Conservation (phyloP, 2,888 invertebrate species). For the Orthosia cruda region DNA sequence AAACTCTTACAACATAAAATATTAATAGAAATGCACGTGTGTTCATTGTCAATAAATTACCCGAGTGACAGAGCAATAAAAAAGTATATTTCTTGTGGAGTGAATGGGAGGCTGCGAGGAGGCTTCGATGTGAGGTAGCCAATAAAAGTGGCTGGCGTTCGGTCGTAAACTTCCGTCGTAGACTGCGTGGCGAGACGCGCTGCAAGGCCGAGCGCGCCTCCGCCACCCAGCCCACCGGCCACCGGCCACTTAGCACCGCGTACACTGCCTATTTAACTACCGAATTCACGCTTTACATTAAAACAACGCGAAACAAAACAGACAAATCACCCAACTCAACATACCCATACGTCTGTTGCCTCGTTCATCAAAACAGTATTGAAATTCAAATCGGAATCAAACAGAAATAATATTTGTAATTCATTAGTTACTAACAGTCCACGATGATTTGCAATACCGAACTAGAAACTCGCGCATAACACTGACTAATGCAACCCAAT, state of each 20-base stretch:
- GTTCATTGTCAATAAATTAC: constrained; percentile 92
- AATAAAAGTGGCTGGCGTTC: constrained; percentile 90
- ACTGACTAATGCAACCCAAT: constrained; percentile 71
- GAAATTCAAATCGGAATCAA: constrained; percentile 75
- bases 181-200: constrained; percentile 91
- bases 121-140: constrained; percentile 90
- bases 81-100: constrained; percentile 90
- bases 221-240: constrained; percentile 69
- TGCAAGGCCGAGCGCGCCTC: constrained; percentile 74
- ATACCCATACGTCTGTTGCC: constrained; percentile 36
- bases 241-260: constrained; percentile 63
- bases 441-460: constrained; percentile 63
- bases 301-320: constrained; percentile 51
- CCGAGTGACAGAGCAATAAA: constrained; percentile 91
- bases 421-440: constrained; percentile 65
- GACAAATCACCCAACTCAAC: constrained; percentile 39
- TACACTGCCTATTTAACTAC: constrained; percentile 44
- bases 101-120: constrained; percentile 91
- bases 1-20: constrained; percentile 90
- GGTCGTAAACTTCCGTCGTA: constrained; percentile 89
- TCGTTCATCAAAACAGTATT: constrained; percentile 60
- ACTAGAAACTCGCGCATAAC: constrained; percentile 59
- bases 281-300: constrained; percentile 46
- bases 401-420: constrained; percentile 77
- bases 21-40: constrained; percentile 92